These are phyloP conservation scores for Stenolophus ochropezus DNA, from an alignment of 2,888 invertebrate species.

Conservation along the genomic window DNA sequence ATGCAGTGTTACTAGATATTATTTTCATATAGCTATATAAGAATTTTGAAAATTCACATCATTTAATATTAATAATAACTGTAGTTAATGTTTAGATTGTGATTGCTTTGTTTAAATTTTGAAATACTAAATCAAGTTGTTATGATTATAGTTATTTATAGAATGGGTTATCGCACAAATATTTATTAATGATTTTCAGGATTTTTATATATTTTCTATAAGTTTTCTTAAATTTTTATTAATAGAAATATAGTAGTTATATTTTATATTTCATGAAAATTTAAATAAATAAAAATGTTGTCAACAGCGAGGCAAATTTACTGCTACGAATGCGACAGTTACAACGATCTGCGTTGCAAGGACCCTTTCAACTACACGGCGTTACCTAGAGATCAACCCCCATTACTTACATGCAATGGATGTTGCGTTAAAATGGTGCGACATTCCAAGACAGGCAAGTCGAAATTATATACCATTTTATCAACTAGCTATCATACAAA, in stretches of 20 bases:
- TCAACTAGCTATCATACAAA: too few relatives aligned
- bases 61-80: not conserved
- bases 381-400: conserved; percentile 90
- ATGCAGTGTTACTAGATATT: too few relatives aligned
- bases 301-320: conserved; percentile 87
- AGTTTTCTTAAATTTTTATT: too few relatives aligned
- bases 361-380: conserved; percentile 96
- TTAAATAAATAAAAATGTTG: not conserved
- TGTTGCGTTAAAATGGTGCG: conserved; percentile 98
- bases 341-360: conserved; percentile 91
- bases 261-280: too few relatives aligned
- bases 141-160: not conserved
- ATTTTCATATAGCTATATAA: not conserved
- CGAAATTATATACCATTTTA: too few relatives aligned
- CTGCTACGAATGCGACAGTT: conserved; percentile 96
- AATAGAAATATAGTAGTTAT: too few relatives aligned
- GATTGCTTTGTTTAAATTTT: not conserved
- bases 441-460: conserved; percentile 90
- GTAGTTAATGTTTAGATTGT: not conserved
- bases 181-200: not conserved
- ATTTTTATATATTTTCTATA: not conserved
- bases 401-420: conserved; percentile 91
- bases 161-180: not conserved
- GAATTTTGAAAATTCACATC: not conserved
- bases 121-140: not conserved